Evolutionary conservation across 2,888 invertebrate species (phyloP).

Genomic region (Pelosia muscerda): DNA sequence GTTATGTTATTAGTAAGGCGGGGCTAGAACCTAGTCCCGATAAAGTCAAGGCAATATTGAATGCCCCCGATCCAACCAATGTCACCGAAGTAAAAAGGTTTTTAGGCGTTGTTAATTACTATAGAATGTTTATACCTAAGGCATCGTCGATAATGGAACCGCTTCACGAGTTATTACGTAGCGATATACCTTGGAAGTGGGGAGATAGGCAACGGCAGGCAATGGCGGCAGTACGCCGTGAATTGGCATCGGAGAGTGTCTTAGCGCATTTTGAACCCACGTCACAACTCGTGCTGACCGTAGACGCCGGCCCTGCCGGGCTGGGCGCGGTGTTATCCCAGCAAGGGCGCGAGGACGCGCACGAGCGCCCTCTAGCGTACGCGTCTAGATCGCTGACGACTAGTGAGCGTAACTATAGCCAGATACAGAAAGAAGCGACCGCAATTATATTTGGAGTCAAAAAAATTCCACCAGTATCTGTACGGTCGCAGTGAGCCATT

Average conservation of each 20-base stretch:
- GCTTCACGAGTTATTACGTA: slow-evolving; percentile 6
- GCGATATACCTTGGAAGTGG: slow-evolving; percentile 23
- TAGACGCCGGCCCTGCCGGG: slow-evolving; percentile 25
- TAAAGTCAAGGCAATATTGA: too few species aligned
- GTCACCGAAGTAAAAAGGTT: not conserved
- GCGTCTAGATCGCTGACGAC: too few species aligned
- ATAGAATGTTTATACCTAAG: not conserved
- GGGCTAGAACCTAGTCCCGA: too few species aligned
- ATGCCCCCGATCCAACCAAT: too few species aligned
- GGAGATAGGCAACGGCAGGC: slow-evolving; percentile 7
- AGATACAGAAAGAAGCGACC: slow-evolving; percentile 13
- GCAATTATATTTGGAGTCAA: slow-evolving; percentile 9
- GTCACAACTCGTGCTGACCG: slow-evolving; percentile 20
- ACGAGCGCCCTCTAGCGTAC: too few species aligned
- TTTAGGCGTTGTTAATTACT: not conserved
- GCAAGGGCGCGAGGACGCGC: too few species aligned
- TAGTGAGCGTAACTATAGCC: slow-evolving; percentile 12
- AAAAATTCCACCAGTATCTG: slow-evolving; percentile 6
- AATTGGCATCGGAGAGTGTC: slow-evolving; percentile 16
- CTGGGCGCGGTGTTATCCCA: slow-evolving; percentile 31
- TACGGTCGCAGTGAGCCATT: slow-evolving; percentile 2
- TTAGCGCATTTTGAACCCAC: slow-evolving; percentile 31
- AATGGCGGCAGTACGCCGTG: too few species aligned
- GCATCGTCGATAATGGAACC: not conserved
- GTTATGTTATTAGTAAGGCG: too few species aligned